phyloP scores from a whole-genome alignment of 1,140 invertebrate species.

The Bactericera cockerelli region DNA sequence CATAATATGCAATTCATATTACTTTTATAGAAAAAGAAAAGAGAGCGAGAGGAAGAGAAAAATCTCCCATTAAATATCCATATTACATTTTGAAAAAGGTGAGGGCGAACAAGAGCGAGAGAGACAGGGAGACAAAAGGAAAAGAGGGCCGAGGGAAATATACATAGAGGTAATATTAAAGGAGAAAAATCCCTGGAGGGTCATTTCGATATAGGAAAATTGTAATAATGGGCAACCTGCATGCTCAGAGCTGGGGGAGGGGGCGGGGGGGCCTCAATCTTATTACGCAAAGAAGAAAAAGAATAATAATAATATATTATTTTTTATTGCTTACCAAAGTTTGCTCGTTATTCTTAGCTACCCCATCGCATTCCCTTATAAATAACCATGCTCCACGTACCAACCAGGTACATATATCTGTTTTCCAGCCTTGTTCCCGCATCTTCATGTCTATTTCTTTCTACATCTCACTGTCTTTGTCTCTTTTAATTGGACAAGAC shows the following conservation, averaged over 20 bases:
- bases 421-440: too few species aligned
- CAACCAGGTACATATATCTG: too few species aligned
- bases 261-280: background rate
- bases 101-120: background rate
- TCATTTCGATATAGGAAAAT: background rate
- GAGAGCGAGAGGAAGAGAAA: too few species aligned
- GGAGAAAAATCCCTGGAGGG: background rate
- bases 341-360: too few species aligned
- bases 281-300: background rate
- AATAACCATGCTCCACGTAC: too few species aligned
- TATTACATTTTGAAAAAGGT: background rate
- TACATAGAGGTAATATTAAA: background rate
- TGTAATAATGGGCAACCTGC: conserved; percentile 5
- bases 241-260: background rate
- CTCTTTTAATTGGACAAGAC: too few species aligned
- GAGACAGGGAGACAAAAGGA: background rate
- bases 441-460: too few species aligned
- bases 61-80: conserved; percentile 6
- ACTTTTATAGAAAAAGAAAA: too few species aligned
- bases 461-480: too few species aligned
- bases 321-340: conserved; percentile 3
- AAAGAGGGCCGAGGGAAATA: background rate
- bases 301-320: background rate
- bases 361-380: too few species aligned
- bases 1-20: too few species aligned